Evolutionary conservation across 2,888 invertebrate species (phyloP), one percentile per base, ranked within the genome.

Genomic region (Hirtodrosophila alboralis): DNA sequence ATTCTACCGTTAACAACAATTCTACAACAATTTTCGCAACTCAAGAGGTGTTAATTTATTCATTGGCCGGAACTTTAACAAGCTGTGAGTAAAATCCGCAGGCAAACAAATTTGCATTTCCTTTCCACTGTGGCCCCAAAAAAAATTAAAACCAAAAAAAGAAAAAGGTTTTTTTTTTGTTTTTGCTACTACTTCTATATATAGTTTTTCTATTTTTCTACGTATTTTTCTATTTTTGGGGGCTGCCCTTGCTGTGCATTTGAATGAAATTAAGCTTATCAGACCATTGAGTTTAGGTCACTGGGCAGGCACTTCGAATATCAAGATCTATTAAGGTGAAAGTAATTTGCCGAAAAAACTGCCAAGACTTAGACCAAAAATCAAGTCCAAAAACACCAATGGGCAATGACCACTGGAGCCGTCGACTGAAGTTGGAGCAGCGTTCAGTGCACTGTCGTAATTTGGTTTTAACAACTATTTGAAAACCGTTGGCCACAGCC

Each of bases 221-320:
- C 12, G 18, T n/a, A n/a, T n/a, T 41, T 12, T 40, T 21, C 34
- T 23, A 30, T 44, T 51, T 51, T 51, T 51, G 33, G 36, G 44
- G 49, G 53, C 57, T 66, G 75, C 66, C 51, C 56, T 75, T 47
- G 66, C 51, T 57, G 51, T 56, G 69, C 54, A 58, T 44, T 60
- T 66, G 60, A 48, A 60, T 51, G 57, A 67, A 77, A 60, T 68
- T 63, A 69, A 77, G 69, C 68, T 85, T 75, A 84, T 85, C 69
- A 84, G 84, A 86, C 87, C 84, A 85, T 75, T 85, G 67, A 66
- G 86, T 83, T 83, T 77, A 86, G 84, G 87, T 84, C 87, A 86
- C 70, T 80, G 86, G 86, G 68, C 84, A 80, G 56, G 44, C 64
- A 44, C 47, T 43, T 14, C 34, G 51, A 33, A 34, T 34, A 70